phyloP scores from a whole-genome alignment of 1,140 invertebrate genomes.

The Papilio helenus region DNA sequence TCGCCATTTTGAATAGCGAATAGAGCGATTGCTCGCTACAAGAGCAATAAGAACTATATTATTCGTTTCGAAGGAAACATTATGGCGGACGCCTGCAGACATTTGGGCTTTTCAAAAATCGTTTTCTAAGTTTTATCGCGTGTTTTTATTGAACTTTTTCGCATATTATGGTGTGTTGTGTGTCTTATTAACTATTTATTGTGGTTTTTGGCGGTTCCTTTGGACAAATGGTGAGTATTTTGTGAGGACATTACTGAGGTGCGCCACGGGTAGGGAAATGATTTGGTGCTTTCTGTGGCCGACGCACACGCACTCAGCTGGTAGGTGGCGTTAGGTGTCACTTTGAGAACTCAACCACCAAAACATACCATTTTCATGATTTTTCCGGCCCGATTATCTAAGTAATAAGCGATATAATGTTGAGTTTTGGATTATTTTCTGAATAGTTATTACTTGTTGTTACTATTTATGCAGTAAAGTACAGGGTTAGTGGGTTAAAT shows the following conservation, averaged over 20 bases:
- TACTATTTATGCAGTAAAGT: constrained; percentile 50
- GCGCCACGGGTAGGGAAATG: constrained; percentile 84
- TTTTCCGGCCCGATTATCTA: constrained; percentile 79
- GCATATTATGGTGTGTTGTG: constrained; percentile 81
- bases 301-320: constrained; percentile 83
- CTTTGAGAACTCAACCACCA: constrained; percentile 67
- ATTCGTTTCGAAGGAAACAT: constrained; percentile 84
- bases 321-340: constrained; percentile 82
- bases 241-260: constrained; percentile 80
- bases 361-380: constrained; percentile 81
- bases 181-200: constrained; percentile 78
- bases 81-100: constrained; percentile 83
- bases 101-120: constrained; percentile 84
- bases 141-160: constrained; percentile 83
- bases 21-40: constrained; percentile 80
- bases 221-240: constrained; percentile 80
- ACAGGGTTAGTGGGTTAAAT: constrained; percentile 48
- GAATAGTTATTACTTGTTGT: constrained; percentile 44
- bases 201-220: constrained; percentile 78
- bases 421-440: constrained; percentile 60
- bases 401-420: constrained; percentile 58
- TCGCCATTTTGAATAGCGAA: constrained; percentile 84
- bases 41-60: constrained; percentile 83
- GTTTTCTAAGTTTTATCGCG: constrained; percentile 82
- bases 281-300: constrained; percentile 83